These are phyloP conservation scores for Hucho hucho DNA, from an alignment of 2,113 vertebrate genomes.

Conservation along the genomic window DNA sequence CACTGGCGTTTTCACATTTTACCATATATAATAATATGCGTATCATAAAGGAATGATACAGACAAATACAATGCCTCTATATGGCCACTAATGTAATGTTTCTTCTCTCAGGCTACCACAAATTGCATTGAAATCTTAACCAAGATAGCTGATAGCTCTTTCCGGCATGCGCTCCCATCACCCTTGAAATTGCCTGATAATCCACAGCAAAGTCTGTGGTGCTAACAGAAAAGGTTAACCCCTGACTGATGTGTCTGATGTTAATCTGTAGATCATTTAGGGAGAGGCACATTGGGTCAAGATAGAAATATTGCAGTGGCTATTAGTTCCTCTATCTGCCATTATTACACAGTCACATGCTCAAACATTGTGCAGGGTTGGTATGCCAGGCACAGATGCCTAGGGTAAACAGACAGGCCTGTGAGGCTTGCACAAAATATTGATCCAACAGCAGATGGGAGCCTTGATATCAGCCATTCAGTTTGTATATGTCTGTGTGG, in stretches of 20 bases:
- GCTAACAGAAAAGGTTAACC: conserved; percentile 75
- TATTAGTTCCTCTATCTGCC: conserved; percentile 78
- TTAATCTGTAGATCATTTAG: conserved; percentile 83
- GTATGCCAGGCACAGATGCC: conserved; percentile 75
- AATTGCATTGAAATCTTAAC: conserved; percentile 39
- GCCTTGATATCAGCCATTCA: conserved; percentile 71
- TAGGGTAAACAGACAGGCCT: conserved; percentile 77
- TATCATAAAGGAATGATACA: neutral
- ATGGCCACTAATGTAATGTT: neutral
- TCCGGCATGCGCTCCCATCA: conserved; percentile 37
- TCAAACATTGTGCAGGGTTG: conserved; percentile 73
- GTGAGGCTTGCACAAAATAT: conserved; percentile 78
- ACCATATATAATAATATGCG: neutral
- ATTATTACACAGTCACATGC: conserved; percentile 84
- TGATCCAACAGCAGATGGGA: conserved; percentile 80
- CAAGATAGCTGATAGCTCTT: conserved; percentile 29
- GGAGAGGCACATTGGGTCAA: conserved; percentile 77
- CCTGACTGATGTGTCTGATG: conserved; percentile 76
- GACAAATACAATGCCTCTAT: neutral
- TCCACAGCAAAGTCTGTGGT: conserved; percentile 69
- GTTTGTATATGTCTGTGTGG: conserved; percentile 50
- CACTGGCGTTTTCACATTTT: neutral
- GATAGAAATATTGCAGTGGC: conserved; percentile 78
- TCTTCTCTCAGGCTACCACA: neutral
- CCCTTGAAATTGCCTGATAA: conserved; percentile 63